Base-by-base conservation (phyloP, 1,140 invertebrate genomes). In the Bacillus rossius region DNA sequence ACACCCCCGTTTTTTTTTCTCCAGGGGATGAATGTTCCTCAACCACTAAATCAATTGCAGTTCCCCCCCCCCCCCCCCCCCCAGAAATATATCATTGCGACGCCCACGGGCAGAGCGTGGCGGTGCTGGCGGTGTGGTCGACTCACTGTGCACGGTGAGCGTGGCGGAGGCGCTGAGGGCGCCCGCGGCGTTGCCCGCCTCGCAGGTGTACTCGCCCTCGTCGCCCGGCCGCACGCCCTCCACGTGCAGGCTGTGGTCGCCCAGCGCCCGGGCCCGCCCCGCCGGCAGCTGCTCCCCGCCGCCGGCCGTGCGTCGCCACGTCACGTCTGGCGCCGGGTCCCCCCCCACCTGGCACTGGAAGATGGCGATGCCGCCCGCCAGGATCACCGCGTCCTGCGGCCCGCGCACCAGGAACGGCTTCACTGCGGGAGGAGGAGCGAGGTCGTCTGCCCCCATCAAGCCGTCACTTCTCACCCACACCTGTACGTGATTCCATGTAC, bases 341-440 rank as follows among this genome's bases (percentile, higher is more conserved):
- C 94, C 95, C 51, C 89, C 89, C 0, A 93, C 92, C 51, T 85
- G 82, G 70, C 95, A 98, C 45, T 89, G 86, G 69, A 98, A 93
- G 60, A 89, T 84, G 0, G 92, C 89, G 17, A 81, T 84, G 68
- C 90, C 84, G 10, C 90, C 90, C 57, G 86, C 81, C 55, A 92
- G 77, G 42, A 89, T 85, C 10, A 88, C 91, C 62, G 89, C 80
- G 73, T 96, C 92, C 56, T 87, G 81, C 10, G 94, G 94, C 62
- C 89, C 86, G 68, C 87, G 84, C 50, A 86, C 83, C 68, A 96
- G 93, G 72, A 84, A 89, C 23, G 94, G 94, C 74, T 95, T 92
- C 47, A 92, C 92, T 94, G 77, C 52, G 81, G 78, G 64, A 64
- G 69, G 69, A n/a, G n/a, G n/a, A n/a, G n/a, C n/a, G n/a, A n/a